Percentiles rank a stretch among this genome's conserved stretches.
Evolutionary conservation across 2,888 invertebrate genomes (phyloP).

Genomic region (Aphodius sticticus): DNA sequence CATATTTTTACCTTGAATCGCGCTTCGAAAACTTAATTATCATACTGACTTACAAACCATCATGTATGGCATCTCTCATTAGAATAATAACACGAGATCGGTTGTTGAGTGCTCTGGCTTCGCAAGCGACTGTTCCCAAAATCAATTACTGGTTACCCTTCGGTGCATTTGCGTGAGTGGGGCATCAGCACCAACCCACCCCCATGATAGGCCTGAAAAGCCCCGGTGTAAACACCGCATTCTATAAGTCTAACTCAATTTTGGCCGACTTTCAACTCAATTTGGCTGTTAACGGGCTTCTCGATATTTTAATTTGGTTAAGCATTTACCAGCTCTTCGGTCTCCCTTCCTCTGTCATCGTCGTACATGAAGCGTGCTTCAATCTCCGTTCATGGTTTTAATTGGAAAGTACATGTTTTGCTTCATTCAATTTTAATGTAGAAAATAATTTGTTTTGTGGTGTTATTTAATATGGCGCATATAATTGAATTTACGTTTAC

Average conservation of each 20-base stretch:
- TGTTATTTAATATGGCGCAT: background rate
- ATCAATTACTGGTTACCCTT: constrained; percentile 36
- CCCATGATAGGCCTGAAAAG: constrained; percentile 23
- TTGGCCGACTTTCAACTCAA: constrained; percentile 36
- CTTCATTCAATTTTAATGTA: no score
- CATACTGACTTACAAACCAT: background rate
- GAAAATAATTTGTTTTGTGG: no score
- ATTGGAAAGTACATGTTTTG: background rate
- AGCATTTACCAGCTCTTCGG: background rate
- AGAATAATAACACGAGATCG: constrained; percentile 29
- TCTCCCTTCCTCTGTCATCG: background rate
- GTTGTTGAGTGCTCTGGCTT: constrained; percentile 35
- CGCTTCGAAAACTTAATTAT: background rate
- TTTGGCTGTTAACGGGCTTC: constrained; percentile 31
- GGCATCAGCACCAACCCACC: constrained; percentile 14
- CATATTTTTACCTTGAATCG: background rate
- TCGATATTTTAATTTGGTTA: constrained; percentile 4
- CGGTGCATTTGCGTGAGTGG: constrained; percentile 23
- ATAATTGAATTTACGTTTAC: background rate
- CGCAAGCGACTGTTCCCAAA: constrained; percentile 30
- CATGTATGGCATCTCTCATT: constrained; percentile 11
- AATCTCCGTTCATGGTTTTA: background rate
- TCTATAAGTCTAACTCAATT: constrained; percentile 37
- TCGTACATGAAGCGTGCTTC: background rate
- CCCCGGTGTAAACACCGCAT: constrained; percentile 36